Conservation (phyloP, 2,888 invertebrate species). For the Conops quadrifasciatus region DNA sequence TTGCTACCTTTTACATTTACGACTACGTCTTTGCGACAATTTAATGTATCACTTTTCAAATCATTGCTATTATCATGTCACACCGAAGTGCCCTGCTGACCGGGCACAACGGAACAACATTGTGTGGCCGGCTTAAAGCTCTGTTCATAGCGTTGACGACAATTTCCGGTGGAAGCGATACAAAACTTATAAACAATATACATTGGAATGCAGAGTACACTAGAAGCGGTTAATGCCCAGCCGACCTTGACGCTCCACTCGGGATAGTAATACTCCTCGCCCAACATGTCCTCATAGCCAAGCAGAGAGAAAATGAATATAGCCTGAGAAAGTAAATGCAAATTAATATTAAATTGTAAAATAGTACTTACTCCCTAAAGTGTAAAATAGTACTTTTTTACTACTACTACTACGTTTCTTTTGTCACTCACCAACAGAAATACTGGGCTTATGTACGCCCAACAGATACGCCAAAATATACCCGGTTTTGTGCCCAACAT, state of each 20-base stretch:
- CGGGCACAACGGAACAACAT: constrained; percentile 61
- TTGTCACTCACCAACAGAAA: constrained; percentile 78
- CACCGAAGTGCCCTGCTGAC: constrained; percentile 64
- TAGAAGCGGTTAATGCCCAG: constrained; percentile 84
- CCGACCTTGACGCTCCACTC: constrained; percentile 83
- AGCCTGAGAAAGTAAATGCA: constrained; percentile 66
- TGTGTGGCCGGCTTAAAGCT: constrained; percentile 58
- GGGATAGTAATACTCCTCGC: constrained; percentile 78
- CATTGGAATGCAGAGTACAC: constrained; percentile 84
- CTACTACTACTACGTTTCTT: not conserved
- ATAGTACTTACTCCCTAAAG: not conserved
- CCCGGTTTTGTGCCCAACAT: constrained; percentile 85
- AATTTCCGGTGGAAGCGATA: constrained; percentile 72
- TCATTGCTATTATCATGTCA: constrained; percentile 55
- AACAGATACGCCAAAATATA: constrained; percentile 83
- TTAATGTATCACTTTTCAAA: constrained; percentile 14
- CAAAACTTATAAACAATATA: constrained; percentile 82
- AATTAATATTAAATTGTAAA: not conserved
- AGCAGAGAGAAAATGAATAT: constrained; percentile 86
- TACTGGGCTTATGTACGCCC: constrained; percentile 87
- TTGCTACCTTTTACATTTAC: constrained; percentile 38
- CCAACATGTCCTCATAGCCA: constrained; percentile 82
- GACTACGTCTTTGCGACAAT: constrained; percentile 21
- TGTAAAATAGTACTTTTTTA: not conserved
- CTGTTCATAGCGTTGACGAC: constrained; percentile 51